These are phyloP conservation scores for Protobothrops flavoviridis DNA, from an alignment of 2,113 vertebrate genomes.

Conservation along the genomic window DNA sequence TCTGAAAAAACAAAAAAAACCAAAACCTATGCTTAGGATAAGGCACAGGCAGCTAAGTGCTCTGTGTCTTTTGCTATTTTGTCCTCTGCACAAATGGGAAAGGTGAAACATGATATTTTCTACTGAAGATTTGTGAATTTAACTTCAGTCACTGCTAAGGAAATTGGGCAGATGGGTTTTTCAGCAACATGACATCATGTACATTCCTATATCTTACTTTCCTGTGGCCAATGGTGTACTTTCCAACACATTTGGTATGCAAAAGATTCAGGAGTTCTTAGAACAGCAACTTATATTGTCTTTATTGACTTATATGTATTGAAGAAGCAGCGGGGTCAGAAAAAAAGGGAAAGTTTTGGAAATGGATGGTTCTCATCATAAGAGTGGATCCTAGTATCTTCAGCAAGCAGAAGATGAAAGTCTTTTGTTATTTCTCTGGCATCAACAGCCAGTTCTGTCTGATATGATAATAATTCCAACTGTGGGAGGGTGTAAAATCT, in stretches of 20 bases:
- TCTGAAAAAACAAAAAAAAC: neutral
- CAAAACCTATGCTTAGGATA: constrained; percentile 8
- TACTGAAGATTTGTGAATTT: neutral
- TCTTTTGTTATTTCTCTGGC: neutral
- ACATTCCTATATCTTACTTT: neutral
- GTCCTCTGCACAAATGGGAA: neutral
- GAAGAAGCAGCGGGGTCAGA: neutral
- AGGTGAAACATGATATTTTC: neutral
- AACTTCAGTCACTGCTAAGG: neutral
- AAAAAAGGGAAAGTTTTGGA: neutral
- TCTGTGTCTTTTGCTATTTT: neutral
- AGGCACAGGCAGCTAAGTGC: neutral
- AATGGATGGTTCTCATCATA: neutral
- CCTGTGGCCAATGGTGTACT: neutral
- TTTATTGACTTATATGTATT: neutral
- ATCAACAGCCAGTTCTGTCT: neutral
- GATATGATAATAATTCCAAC: neutral
- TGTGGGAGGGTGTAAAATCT: neutral
- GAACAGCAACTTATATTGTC: neutral
- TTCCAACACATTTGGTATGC: neutral
- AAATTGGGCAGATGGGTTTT: neutral
- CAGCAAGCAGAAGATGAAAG: neutral
- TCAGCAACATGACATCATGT: neutral
- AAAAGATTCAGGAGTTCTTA: neutral
- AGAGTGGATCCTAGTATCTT: neutral